Base-by-base conservation (phyloP, 1,140 invertebrate genomes). In the Drosophila ercepeae region DNA sequence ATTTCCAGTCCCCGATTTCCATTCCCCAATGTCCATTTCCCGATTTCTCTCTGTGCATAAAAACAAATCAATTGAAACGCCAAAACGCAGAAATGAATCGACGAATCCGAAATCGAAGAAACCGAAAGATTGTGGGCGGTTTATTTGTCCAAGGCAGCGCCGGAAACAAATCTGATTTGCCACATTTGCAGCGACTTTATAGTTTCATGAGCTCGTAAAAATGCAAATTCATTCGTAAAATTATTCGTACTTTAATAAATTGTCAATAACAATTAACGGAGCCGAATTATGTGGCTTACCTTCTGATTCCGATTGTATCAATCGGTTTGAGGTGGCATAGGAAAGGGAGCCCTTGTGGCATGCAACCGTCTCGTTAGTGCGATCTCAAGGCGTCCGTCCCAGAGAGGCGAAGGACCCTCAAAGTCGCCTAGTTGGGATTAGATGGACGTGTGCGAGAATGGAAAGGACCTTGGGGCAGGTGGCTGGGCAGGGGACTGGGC, bases 21-120 rank as follows among this genome's bases (percentile, higher is more conserved):
- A n/a, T n/a, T n/a, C n/a, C 58, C 57, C 9, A 34, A 34, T 3
- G 48, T 41, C 19, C 60, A 34, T 34, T 27, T 34, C 23, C 61
- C 50, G 18, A 41, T 18, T 19, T 67, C 46, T 27, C 36, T 25
- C 29, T 34, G 16, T 39, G 19, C 58, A 27, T 61, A 51, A 70
- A 75, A 64, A 61, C 77, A 88, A 88, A 88, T 88, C 82, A 82
- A 88, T 88, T 75, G 60, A 41, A 65, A 54, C 59, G 39, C 44
- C 54, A 42, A 45, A 21, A n/a, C n/a, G n/a, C n/a, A n/a, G n/a
- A n/a, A n/a, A n/a, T 69, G 63, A 8, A 2, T 32, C 52, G 11
- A 3, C 34, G 4, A 34, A 34, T 4, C 70, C 45, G 29, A 39
- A 29, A 18, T 64, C 58, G 19, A 25, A 48, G 13, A 58, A 49